Conservation (phyloP, 1,140 invertebrate genomes). For the Ylistrum balloti region DNA sequence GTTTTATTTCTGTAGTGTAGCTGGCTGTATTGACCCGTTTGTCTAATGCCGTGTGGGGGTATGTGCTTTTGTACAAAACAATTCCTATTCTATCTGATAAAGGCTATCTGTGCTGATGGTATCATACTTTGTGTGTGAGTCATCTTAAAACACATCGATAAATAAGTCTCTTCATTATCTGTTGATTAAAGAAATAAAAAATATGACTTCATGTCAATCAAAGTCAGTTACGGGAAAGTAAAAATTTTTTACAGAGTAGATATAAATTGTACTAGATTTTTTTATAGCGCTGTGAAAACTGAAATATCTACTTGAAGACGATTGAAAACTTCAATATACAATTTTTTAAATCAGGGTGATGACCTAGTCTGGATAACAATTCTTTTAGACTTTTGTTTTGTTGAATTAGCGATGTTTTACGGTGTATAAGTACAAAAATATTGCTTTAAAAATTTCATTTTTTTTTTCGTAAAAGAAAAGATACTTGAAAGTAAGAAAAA, state of each 20-base stretch:
- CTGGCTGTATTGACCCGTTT: no score
- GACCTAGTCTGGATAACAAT: no score
- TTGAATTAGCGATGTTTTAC: background rate
- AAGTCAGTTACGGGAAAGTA: background rate
- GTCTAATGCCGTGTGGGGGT: no score
- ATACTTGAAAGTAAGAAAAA: background rate
- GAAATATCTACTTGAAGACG: no score
- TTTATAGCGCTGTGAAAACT: no score
- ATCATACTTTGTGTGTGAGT: slow-evolving; percentile 13
- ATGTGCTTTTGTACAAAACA: no score
- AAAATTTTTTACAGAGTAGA: background rate
- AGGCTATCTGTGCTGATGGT: background rate
- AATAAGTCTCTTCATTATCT: background rate
- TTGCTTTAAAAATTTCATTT: background rate
- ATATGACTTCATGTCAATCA: background rate
- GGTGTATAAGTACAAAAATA: background rate
- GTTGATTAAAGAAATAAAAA: background rate
- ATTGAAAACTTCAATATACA: no score
- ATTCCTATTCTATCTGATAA: no score
- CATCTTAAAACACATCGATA: background rate
- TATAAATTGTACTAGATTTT: no score
- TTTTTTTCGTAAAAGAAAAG: background rate
- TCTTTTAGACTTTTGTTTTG: no score
- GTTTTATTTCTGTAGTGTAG: background rate
- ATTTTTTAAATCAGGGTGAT: no score